phyloP scores from a whole-genome alignment of 2,797 vertebrate species.

The Echeneis naucrates region DNA sequence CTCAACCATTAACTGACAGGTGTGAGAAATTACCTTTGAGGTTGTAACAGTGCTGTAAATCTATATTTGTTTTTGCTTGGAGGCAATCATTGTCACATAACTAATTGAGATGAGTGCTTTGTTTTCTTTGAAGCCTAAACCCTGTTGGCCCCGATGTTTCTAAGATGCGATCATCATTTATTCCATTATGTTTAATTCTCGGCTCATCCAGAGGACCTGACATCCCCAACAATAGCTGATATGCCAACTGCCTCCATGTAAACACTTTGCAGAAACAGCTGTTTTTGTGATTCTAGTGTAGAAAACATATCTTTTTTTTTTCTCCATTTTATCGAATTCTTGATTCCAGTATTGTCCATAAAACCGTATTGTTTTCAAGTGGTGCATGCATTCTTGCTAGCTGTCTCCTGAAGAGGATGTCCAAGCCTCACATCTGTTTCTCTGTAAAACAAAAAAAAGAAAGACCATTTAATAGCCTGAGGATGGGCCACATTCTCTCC shows the following conservation, averaged over 20 bases:
- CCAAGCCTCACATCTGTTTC: slow-evolving; percentile 59
- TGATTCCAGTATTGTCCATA: slow-evolving; percentile 30
- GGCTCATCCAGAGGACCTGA: slow-evolving; percentile 32
- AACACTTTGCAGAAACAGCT: slow-evolving; percentile 22
- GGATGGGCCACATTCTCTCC: slow-evolving; percentile 21
- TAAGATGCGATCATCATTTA: slow-evolving; percentile 31
- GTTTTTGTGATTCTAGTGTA: slow-evolving; percentile 22
- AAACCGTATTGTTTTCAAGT: slow-evolving; percentile 38
- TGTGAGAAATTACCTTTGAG: slow-evolving; percentile 43
- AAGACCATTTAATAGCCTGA: slow-evolving; percentile 52
- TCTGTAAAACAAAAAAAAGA: slow-evolving; percentile 1
- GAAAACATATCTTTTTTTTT: slow-evolving; percentile 15
- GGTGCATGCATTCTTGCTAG: slow-evolving; percentile 31
- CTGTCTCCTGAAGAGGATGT: slow-evolving; percentile 19
- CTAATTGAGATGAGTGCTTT: slow-evolving; percentile 38
- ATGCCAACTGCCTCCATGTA: not conserved
- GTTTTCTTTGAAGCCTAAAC: slow-evolving; percentile 18
- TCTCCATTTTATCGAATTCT: slow-evolving; percentile 4
- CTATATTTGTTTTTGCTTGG: slow-evolving; percentile 45
- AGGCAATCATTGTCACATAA: slow-evolving; percentile 38
- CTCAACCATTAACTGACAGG: slow-evolving; percentile 32
- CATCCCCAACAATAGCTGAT: slow-evolving; percentile 26
- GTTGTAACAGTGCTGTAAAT: slow-evolving; percentile 41
- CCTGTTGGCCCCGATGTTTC: slow-evolving; percentile 10
- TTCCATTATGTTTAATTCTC: slow-evolving; percentile 33